Conservation (phyloP, 2,888 invertebrate species). For the Patella caerulea region DNA sequence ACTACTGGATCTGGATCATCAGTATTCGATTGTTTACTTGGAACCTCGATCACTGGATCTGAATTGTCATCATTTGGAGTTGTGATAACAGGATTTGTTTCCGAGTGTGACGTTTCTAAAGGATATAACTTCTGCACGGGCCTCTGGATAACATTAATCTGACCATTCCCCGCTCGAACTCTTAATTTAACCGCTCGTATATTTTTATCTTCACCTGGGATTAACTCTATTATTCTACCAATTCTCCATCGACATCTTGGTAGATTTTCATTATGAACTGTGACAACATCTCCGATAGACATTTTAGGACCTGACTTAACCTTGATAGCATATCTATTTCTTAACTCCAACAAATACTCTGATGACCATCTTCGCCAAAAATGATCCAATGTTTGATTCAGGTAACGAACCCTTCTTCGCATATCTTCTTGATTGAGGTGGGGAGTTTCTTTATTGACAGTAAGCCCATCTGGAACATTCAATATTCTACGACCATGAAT, state of each 20-base stretch:
- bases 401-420: not conserved
- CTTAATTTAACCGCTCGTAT: not conserved
- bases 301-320: not conserved
- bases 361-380: not conserved
- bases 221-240: not conserved
- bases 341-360: not conserved
- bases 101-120: not conserved
- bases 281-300: not conserved
- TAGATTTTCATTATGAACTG: not conserved
- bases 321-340: not conserved
- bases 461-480: not conserved
- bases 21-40: no score
- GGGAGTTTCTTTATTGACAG: not conserved
- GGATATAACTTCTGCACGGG: not conserved
- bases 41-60: no score
- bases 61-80: not conserved
- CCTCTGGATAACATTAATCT: not conserved
- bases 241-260: constrained; percentile 3
- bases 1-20: no score
- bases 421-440: no score
- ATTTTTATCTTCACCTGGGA: not conserved
- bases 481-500: not conserved
- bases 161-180: not conserved
- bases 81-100: not conserved
- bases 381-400: not conserved